Percentiles rank a stretch among this genome's conserved stretches.
Evolutionary conservation across 2,113 vertebrate genomes (phyloP).

Genomic region (Anguilla japonica): DNA sequence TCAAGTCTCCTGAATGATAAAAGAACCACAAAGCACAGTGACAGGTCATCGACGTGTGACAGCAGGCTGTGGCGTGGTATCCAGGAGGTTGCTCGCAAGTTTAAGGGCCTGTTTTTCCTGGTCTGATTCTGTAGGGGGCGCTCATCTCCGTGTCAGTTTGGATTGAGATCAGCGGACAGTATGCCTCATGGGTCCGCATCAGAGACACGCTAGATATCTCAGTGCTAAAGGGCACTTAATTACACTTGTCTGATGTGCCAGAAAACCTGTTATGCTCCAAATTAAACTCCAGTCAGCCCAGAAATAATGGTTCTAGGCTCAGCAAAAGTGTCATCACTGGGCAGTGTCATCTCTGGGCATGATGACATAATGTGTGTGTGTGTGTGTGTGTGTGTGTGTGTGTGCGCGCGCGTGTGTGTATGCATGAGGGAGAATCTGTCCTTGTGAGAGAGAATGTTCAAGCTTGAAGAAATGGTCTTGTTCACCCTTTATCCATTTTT

Average conservation of each 20-base stretch:
- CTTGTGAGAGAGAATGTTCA: too few relatives aligned
- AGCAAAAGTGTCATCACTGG: constrained; percentile 57
- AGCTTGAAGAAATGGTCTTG: too few relatives aligned
- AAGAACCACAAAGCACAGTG: too few relatives aligned
- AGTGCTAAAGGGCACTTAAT: constrained; percentile 66
- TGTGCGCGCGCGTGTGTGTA: neutral
- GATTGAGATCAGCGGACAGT: neutral
- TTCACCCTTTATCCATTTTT: too few relatives aligned
- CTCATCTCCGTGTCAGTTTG: too few relatives aligned
- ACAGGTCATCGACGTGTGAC: too few relatives aligned
- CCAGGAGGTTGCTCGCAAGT: too few relatives aligned
- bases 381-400: neutral
- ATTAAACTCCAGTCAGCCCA: constrained; percentile 72
- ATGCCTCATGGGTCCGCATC: constrained; percentile 40
- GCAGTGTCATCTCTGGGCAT: constrained; percentile 49
- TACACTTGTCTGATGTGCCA: constrained; percentile 71
- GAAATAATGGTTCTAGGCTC: constrained; percentile 67
- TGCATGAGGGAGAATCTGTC: too few relatives aligned
- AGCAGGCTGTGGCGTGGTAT: too few relatives aligned
- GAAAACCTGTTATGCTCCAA: constrained; percentile 73
- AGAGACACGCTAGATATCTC: constrained; percentile 62
- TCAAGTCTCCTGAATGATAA: too few relatives aligned
- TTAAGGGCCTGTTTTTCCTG: too few relatives aligned
- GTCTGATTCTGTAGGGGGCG: too few relatives aligned
- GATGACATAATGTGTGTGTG: constrained; percentile 40